Percentiles rank a stretch among this genome's conserved stretches.
Evolutionary conservation across 1,140 invertebrate genomes (phyloP).

Genomic region (Metopolophium dirhodum): DNA sequence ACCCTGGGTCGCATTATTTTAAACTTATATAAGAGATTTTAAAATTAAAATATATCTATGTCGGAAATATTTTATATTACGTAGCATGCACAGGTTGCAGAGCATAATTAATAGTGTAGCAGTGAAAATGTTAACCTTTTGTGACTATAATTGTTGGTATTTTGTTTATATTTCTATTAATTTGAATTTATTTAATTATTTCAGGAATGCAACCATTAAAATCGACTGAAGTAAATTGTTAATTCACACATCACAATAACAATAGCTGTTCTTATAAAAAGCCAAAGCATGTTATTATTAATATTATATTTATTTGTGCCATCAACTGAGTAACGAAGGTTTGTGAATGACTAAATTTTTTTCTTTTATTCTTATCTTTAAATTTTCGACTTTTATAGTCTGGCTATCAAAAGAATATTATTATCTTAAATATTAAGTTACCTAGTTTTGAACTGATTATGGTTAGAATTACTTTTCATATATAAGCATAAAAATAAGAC

Average conservation of each 20-base stretch:
- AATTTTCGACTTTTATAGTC: constrained; percentile 42
- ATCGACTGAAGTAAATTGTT: constrained; percentile 53
- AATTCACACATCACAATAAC: constrained; percentile 14
- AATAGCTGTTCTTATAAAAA: constrained; percentile 22
- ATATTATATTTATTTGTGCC: constrained; percentile 43
- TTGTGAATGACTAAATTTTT: constrained; percentile 52
- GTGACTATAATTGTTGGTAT: not conserved
- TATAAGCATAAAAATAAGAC: constrained; percentile 25
- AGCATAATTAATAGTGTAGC: too few relatives aligned
- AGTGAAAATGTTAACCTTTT: too few relatives aligned
- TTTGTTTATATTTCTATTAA: not conserved
- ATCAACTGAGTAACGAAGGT: constrained; percentile 37
- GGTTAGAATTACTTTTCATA: constrained; percentile 40
- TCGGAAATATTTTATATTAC: too few relatives aligned
- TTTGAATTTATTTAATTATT: constrained; percentile 21
- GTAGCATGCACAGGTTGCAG: too few relatives aligned
- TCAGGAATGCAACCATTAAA: constrained; percentile 53
- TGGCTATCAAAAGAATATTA: constrained; percentile 48
- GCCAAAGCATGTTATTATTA: constrained; percentile 43
- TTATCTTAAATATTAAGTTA: constrained; percentile 56
- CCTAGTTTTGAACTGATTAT: constrained; percentile 51
- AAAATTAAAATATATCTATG: too few relatives aligned
- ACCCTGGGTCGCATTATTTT: too few relatives aligned
- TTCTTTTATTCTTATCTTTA: constrained; percentile 24
- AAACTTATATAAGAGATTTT: too few relatives aligned